Base-by-base conservation (phyloP, 2,113 vertebrate species). In the Glaucidium brasilianum region DNA sequence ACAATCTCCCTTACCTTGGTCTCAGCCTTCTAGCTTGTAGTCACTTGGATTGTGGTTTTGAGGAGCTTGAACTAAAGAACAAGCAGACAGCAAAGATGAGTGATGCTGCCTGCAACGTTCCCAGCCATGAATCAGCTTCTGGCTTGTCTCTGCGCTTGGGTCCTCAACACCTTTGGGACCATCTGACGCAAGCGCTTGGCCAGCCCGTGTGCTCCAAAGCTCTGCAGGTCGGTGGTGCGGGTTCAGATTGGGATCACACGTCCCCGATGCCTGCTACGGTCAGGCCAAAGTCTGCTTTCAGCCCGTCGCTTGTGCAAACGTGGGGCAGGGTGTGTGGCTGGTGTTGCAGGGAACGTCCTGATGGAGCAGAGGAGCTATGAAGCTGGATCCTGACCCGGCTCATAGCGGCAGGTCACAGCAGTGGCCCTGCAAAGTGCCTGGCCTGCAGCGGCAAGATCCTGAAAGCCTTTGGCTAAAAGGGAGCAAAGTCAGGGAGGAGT, bases 121-220 rank as follows among this genome's bases (percentile, higher is more conserved):
- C 62, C 15, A 4, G 16, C 53, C 7, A 0, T 10, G 30, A 8
- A 34, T 43, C 73, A 25, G 2, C 50, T 58, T 56, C 64, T 72
- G 49, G 8, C 43, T 85, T 41, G 8, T 52, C 15, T 34, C 78
- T 37, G 59, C 37, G 37, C 4, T 7, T 77, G 49, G 8, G 34
- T 69, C 35, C 87, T 73, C 64, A 58, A 27, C 53, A 35, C 34
- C 17, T 69, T 76, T 29, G 69, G 45, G 47, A 41, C 8, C 43
- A 12, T 5, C 59, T 43, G 41, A 1, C 2, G n/a, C 12, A 45
- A 13, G 53, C 3, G 15, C 16, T 37, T 27, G 41, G 59, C 49
- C 47, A 58, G 32, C 32, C 59, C 2, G 0, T 0, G 1, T 0
- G 0, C 49, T 47, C 73, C 78, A 35, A 30, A 50, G 32, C 74